phyloP scores from a whole-genome alignment of 2,888 invertebrate species.

The Lycia hirtaria region DNA sequence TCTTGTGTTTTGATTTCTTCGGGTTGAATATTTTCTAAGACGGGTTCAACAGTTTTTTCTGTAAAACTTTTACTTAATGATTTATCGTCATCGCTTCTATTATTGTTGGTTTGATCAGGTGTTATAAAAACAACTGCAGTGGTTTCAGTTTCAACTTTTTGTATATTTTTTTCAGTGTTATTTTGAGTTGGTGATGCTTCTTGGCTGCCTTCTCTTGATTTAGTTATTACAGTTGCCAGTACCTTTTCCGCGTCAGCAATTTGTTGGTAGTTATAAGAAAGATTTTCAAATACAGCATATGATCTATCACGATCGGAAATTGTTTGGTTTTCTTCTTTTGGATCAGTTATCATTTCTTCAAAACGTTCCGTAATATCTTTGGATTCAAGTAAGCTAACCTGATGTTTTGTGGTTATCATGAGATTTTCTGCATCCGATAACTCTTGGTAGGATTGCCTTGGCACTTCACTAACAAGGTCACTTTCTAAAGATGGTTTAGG shows the following conservation, averaged over 20 bases:
- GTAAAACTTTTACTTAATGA: slow-evolving; percentile 21
- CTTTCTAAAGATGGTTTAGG: slow-evolving; percentile 27
- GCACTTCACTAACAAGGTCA: slow-evolving; percentile 29
- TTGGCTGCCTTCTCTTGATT: slow-evolving; percentile 41
- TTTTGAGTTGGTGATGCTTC: slow-evolving; percentile 34
- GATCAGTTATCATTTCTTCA: neutral
- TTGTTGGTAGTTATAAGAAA: slow-evolving; percentile 48
- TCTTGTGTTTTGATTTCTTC: slow-evolving; percentile 22
- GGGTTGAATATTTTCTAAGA: slow-evolving; percentile 21
- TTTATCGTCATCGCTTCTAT: slow-evolving; percentile 19
- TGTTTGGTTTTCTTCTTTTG: neutral
- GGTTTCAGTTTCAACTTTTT: neutral
- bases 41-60: slow-evolving; percentile 4
- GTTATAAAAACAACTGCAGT: neutral
- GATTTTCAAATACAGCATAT: slow-evolving; percentile 8
- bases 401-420: slow-evolving; percentile 24
- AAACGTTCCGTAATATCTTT: neutral
- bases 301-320: neutral
- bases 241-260: slow-evolving; percentile 54
- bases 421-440: slow-evolving; percentile 38
- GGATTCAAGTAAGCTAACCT: slow-evolving; percentile 6
- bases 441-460: slow-evolving; percentile 37
- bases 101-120: neutral
- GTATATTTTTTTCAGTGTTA: neutral
- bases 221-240: slow-evolving; percentile 45